These are phyloP conservation scores for Lophotis ruficrista DNA, from an alignment of 2,113 vertebrate genomes.

Conservation along the genomic window DNA sequence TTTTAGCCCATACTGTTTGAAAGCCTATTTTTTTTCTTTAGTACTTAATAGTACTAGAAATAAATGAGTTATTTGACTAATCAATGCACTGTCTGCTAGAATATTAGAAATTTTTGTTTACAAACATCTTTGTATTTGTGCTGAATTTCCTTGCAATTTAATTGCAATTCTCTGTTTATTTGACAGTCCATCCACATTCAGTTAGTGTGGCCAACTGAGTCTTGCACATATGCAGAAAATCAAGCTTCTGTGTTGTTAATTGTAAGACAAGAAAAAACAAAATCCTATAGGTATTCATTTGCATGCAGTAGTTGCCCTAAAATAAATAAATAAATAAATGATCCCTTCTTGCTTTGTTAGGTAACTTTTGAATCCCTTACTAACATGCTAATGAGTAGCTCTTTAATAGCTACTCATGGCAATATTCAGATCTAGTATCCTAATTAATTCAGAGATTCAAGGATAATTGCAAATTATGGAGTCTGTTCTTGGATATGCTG, in stretches of 20 bases:
- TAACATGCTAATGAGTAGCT: background rate
- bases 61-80: background rate
- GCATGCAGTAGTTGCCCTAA: background rate
- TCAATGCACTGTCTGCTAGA: background rate
- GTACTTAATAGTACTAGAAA: background rate
- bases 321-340: background rate
- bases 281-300: background rate
- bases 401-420: background rate
- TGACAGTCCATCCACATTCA: background rate
- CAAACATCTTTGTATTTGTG: background rate
- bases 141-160: background rate
- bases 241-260: background rate
- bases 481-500: background rate
- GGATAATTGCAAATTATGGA: background rate
- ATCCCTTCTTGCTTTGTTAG: background rate
- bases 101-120: background rate
- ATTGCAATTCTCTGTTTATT: background rate
- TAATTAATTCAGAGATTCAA: slow-evolving; percentile 16
- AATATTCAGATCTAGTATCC: background rate
- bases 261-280: background rate
- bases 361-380: background rate
- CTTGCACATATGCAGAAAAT: background rate
- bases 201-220: background rate
- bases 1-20: background rate
- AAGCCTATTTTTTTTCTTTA: background rate